Conservation (phyloP, 2,888 invertebrate genomes). For the Sympetrum striolatum region DNA sequence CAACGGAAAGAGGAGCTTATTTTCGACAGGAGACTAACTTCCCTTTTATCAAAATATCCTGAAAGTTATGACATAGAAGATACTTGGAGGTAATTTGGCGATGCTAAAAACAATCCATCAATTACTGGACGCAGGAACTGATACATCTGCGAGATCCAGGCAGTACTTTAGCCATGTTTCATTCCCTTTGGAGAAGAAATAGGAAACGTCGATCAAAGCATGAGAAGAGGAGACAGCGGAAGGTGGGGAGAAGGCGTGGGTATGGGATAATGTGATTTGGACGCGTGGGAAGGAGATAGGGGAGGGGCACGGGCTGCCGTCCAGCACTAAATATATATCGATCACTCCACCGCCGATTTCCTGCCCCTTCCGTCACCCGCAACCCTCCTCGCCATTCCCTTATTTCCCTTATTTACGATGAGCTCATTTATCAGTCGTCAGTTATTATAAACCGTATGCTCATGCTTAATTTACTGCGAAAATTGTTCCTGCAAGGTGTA, state of each 20-base stretch:
- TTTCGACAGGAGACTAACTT: too few species aligned
- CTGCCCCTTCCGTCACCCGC: neutral
- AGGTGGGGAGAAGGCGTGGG: neutral
- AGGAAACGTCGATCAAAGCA: slow-evolving; percentile 23
- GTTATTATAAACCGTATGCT: neutral
- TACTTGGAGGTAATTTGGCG: neutral
- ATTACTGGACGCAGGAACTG: neutral
- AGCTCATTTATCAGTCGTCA: neutral
- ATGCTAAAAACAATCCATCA: slow-evolving; percentile 8
- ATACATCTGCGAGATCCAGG: neutral
- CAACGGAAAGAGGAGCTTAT: too few species aligned
- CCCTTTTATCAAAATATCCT: neutral
- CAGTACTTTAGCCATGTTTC: neutral
- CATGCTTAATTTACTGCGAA: too few species aligned
- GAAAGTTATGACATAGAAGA: neutral
- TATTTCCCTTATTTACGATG: neutral
- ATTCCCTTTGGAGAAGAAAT: slow-evolving; percentile 14
- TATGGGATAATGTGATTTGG: slow-evolving; percentile 39
- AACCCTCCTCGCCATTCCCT: neutral
- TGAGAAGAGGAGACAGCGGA: neutral
- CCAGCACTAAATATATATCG: slow-evolving; percentile 27
- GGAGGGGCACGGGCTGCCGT: neutral
- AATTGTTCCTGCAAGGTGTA: too few species aligned
- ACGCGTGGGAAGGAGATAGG: neutral
- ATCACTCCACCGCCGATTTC: neutral